phyloP scores from a whole-genome alignment of 2,113 vertebrate species.

The Xiphophorus couchianus region DNA sequence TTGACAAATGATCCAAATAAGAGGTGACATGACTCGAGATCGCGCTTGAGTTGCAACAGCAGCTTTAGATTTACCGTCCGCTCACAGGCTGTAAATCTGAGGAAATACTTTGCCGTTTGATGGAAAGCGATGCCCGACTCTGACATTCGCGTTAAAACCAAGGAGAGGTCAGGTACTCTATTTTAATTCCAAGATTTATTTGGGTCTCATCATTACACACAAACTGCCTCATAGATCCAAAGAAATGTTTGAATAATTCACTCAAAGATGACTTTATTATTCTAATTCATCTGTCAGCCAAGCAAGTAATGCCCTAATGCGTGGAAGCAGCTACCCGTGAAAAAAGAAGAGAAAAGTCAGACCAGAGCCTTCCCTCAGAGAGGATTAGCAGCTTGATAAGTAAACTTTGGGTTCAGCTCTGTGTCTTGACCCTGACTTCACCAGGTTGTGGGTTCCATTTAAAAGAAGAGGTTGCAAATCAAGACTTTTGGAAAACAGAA shows the following conservation, averaged over 20 bases:
- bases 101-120: constrained; percentile 6
- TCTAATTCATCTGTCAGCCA: constrained; percentile 13
- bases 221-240: constrained; percentile 9
- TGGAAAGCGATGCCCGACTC: background rate
- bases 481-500: background rate
- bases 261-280: constrained; percentile 16
- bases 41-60: constrained; percentile 34
- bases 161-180: background rate
- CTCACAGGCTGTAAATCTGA: constrained; percentile 33
- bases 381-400: too few species aligned
- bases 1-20: constrained; percentile 79
- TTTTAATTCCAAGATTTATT: constrained; percentile 19
- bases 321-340: background rate
- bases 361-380: background rate
- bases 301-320: background rate
- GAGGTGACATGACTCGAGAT: constrained; percentile 69
- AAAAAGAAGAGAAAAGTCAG: background rate
- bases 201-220: constrained; percentile 3
- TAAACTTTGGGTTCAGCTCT: background rate
- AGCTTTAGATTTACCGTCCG: constrained; percentile 43
- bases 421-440: background rate
- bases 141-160: constrained; percentile 1
- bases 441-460: background rate
- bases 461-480: background rate
- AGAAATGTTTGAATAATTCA: constrained; percentile 22